Percentiles rank a stretch among this genome's conserved stretches.
These are phyloP conservation scores for Mus caroli DNA, from an alignment of 2,797 vertebrate species.

Conservation along the genomic window DNA sequence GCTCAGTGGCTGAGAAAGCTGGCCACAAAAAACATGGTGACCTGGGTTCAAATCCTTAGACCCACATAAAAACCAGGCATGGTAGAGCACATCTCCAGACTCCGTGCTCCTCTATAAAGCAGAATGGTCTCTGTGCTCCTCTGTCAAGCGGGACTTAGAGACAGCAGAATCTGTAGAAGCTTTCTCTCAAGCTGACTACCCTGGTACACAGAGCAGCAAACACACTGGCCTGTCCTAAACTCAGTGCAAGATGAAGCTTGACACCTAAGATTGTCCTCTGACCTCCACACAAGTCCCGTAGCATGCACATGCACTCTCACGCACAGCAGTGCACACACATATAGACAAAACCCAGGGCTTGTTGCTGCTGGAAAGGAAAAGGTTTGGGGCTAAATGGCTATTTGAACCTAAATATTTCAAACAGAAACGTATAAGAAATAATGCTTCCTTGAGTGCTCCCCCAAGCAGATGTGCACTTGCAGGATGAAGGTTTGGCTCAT, in stretches of 20 bases:
- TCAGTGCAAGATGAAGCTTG: neutral
- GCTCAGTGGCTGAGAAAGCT: neutral
- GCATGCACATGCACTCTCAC: no score
- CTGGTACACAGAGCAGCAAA: neutral
- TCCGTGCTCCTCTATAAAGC: neutral
- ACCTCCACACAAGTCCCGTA: neutral
- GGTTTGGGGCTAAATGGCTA: neutral
- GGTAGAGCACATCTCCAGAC: neutral
- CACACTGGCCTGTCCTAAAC: neutral
- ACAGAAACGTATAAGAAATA: conserved; percentile 32
- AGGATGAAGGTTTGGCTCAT: neutral
- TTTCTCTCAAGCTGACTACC: neutral
- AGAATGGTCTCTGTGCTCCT: neutral
- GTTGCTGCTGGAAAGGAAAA: neutral
- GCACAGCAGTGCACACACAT: no score
- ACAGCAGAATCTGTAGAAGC: neutral
- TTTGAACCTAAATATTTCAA: conserved; percentile 28
- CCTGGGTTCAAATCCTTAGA: neutral
- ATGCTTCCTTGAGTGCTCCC: conserved; percentile 54
- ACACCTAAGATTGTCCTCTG: neutral
- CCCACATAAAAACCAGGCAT: neutral
- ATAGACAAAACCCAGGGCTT: neutral
- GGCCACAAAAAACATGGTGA: neutral
- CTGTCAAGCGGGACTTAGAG: neutral
- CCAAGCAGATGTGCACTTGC: neutral